Conservation (phyloP, 1,140 invertebrate species). For the Pogonomyrmex barbatus region DNA sequence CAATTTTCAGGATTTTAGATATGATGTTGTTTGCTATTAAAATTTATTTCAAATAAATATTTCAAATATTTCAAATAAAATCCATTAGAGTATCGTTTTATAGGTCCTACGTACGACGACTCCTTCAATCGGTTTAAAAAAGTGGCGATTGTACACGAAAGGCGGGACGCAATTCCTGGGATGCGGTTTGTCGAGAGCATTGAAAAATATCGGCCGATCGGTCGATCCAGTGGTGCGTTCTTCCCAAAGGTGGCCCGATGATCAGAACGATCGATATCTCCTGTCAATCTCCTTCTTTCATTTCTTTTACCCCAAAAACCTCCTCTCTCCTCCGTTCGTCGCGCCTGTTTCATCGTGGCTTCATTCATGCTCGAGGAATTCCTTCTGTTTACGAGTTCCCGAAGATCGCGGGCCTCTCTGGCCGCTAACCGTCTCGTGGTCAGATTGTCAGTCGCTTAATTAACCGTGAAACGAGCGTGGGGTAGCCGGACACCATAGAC, state of each 20-base stretch:
- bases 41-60: neutral
- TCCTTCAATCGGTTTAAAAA: slow-evolving; percentile 50
- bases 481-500: slow-evolving; percentile 84
- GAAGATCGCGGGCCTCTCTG: slow-evolving; percentile 77
- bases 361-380: slow-evolving; percentile 84
- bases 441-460: slow-evolving; percentile 86
- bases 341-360: slow-evolving; percentile 61
- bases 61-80: neutral
- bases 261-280: slow-evolving; percentile 74
- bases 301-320: slow-evolving; percentile 55
- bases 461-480: slow-evolving; percentile 86
- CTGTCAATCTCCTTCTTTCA: slow-evolving; percentile 56
- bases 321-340: neutral
- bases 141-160: slow-evolving; percentile 56
- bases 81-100: neutral
- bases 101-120: slow-evolving; percentile 3
- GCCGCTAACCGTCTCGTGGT: slow-evolving; percentile 85
- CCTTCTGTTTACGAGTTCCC: slow-evolving; percentile 82
- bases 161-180: slow-evolving; percentile 35
- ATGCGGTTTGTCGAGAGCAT: slow-evolving; percentile 53
- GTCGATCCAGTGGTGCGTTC: slow-evolving; percentile 17
- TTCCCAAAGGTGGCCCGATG: slow-evolving; percentile 54
- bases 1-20: neutral
- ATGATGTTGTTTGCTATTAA: neutral
- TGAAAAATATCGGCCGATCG: slow-evolving; percentile 59